Percentiles rank a stretch among this genome's conserved stretches.
These are phyloP conservation scores for Megaleporinus macrocephalus DNA, from an alignment of 2,113 vertebrate species.

Conservation along the genomic window DNA sequence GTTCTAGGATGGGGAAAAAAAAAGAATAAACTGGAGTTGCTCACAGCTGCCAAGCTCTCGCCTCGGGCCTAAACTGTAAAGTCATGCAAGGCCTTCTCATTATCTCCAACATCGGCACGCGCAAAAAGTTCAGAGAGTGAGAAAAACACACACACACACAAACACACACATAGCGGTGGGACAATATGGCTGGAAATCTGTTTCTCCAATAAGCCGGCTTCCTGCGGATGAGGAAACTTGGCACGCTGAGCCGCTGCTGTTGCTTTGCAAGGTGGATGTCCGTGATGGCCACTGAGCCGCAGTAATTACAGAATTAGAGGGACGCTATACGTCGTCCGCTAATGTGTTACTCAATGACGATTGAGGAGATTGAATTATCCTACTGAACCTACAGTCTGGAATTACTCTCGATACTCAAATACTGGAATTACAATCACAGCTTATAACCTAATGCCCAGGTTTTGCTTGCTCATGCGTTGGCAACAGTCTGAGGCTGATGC, in stretches of 20 bases:
- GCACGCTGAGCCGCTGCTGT: neutral
- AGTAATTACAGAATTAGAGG: neutral
- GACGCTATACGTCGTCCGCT: neutral
- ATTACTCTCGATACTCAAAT: too few species aligned
- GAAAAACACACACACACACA: neutral
- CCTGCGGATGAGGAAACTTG: neutral
- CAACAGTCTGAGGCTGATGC: too few species aligned
- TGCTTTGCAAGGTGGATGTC: neutral
- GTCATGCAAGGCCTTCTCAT: constrained; percentile 1
- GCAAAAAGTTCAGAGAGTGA: neutral
- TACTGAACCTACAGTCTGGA: too few species aligned
- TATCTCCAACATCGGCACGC: neutral
- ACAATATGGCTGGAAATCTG: constrained; percentile 2
- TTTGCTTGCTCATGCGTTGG: too few species aligned
- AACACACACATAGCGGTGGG: neutral
- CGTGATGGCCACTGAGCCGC: neutral
- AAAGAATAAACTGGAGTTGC: neutral
- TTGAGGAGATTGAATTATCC: neutral
- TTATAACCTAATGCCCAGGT: too few species aligned
- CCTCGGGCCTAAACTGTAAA: neutral
- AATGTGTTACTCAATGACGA: neutral
- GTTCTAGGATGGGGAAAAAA: neutral
- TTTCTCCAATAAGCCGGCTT: neutral
- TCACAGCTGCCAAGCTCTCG: neutral
- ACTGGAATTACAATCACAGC: too few species aligned